Conservation (phyloP, 2,113 vertebrate genomes). For the Peromyscus polionotus region DNA sequence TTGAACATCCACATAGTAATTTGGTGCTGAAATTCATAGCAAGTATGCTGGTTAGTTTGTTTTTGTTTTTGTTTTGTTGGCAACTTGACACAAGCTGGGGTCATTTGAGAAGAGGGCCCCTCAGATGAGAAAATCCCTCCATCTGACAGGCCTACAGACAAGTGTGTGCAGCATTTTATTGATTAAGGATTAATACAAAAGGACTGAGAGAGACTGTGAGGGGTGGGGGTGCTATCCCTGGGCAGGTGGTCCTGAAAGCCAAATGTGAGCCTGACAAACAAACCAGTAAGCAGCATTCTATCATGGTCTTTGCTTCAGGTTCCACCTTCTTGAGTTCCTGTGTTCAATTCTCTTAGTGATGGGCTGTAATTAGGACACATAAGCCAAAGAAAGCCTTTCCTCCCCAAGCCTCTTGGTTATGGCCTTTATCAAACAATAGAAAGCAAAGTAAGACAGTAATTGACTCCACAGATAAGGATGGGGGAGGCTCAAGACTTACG, state of each 20-base stretch:
- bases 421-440: not conserved
- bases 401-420: not conserved
- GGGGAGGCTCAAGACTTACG: too few relatives aligned
- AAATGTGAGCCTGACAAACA: not conserved
- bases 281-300: not conserved
- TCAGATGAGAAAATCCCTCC: not conserved
- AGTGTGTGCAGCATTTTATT: not conserved
- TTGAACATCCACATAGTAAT: not conserved
- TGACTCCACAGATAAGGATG: not conserved
- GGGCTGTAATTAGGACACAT: not conserved
- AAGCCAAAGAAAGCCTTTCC: not conserved
- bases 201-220: not conserved
- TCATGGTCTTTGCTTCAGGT: not conserved
- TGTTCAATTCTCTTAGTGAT: not conserved
- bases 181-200: not conserved
- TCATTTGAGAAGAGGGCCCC: not conserved
- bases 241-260: not conserved
- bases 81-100: not conserved
- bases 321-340: not conserved
- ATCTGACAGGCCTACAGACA: not conserved
- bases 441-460: not conserved
- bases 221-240: too few relatives aligned
- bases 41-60: not conserved
- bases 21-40: not conserved
- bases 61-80: not conserved